Base-by-base conservation (phyloP, 2,888 invertebrate genomes). In the Entomobrya proxima region DNA sequence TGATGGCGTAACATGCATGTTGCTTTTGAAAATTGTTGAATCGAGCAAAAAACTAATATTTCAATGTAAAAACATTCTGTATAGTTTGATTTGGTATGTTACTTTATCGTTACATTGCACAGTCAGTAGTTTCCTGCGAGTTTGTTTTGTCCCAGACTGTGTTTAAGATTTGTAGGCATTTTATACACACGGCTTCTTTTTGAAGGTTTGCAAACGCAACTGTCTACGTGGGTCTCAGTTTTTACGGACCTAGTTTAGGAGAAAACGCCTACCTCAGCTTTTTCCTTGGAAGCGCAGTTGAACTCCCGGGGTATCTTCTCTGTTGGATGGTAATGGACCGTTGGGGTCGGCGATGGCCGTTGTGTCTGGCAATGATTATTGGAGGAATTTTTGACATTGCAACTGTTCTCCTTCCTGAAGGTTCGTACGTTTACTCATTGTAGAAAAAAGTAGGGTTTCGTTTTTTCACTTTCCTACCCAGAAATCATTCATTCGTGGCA, bases 311-410 rank as follows among this genome's bases (percentile, higher is more conserved):
- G 91, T 97, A 97, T 91, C 92, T 97, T 67, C 94, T 95, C 5
- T 96, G 97, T 91, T 98, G 97, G 96, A 92, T 96, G 75, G 94
- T 97, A 15, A 96, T 98, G 95, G 97, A 97, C 91, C 94, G 95
- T 78, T 96, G 96, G 93, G 97, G 96, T 24, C 93, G 98, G 86
- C 93, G 97, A 87, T 97, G 97, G 97, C 97, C 97, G 0, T 93
- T 98, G 32, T 96, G 96, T 90, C 92, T 96, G 50, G 95, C 96
- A 64, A 96, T 97, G 96, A 94, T 96, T 72, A 92, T 96, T 83
- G 96, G 96, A 88, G 98, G 98, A 35, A 93, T 95, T 79, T 95
- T 96, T 91, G 97, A 97, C 91, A 95, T 97, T 75, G 94, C 95
- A 40, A 97, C 97, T 0, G 96, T 97, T 77, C 93, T 96, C 90